Base-by-base conservation (phyloP, 2,113 vertebrate genomes). In the Phycodurus eques region DNA sequence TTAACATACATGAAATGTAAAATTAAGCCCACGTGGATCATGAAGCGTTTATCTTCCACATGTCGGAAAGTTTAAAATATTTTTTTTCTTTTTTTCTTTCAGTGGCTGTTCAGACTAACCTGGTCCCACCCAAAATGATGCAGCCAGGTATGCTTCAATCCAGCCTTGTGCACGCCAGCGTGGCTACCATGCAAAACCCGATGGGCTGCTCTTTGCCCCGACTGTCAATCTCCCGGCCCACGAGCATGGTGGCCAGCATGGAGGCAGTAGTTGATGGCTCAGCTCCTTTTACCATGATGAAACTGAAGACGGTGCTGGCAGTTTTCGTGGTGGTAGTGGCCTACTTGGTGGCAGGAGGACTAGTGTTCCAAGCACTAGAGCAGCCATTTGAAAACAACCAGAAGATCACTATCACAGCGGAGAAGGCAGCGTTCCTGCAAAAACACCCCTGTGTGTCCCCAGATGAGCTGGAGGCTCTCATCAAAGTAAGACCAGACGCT, bases 241-340 rank as follows among this genome's bases (percentile, higher is more conserved):
- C 93, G 33, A 93, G 94, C 20, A 85, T 98, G 74, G 92, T 96
- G 76, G 92, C 93, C 81, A 94, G 92, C 73, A 98, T 98, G 92
- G 96, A 98, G 91, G 87, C 87, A 0, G 85, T 92, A 71, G 91
- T 91, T 1, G 90, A 92, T 6, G 88, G 90, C 53, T 80, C 94
- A 20, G 92, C 92, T 15, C 91, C 94, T 56, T 94, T 95, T 70
- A 94, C 95, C 0, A 96, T 99, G 86, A 99, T 98, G 97, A 96
- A 98, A 81, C 94, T 96, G 93, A 98, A 98, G 80, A 98, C 97
- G 0, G 96, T 97, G 77, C 89, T 97, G 64, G 96, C 96, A 1
- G 93, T 99, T 86, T 99, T 99, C 6, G 91, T 98, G 0, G 96
- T 99, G 76, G 97, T 99, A 79, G 95, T 99, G 54, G 92, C 92